phyloP scores from a whole-genome alignment of 35 echinoderm and acorn worm species.

The Holothuria glaberrima region DNA sequence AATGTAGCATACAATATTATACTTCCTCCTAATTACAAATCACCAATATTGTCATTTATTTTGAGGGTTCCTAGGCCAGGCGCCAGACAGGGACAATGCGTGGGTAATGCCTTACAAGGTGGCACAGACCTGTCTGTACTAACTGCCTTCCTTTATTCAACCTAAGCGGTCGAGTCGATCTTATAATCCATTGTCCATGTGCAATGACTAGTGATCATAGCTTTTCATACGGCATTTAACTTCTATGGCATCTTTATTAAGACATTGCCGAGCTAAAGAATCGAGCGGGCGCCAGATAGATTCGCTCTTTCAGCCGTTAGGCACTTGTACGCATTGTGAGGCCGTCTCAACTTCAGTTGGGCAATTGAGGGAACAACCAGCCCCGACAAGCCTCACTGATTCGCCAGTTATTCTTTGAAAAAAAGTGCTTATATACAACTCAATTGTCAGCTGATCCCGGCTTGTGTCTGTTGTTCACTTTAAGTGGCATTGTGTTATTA shows the following conservation, averaged over 20 bases:
- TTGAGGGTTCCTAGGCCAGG: constrained; percentile 9
- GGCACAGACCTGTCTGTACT: neutral
- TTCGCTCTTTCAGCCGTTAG: neutral
- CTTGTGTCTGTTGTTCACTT: constrained; percentile 20
- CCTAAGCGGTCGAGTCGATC: neutral
- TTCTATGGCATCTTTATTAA: constrained; percentile 44
- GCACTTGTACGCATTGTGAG: neutral
- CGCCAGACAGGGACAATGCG: neutral
- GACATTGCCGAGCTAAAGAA: neutral
- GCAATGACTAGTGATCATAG: neutral
- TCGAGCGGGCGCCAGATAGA: constrained; percentile 21
- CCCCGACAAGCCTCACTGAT: constrained; percentile 21
- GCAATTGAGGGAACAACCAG: neutral
- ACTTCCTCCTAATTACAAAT: constrained; percentile 14
- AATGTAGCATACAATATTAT: neutral
- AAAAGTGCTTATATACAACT: constrained; percentile 25
- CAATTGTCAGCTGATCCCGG: neutral
- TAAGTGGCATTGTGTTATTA: constrained; percentile 33
- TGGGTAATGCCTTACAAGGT: neutral
- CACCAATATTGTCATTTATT: constrained; percentile 42
- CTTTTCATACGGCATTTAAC: constrained; percentile 22
- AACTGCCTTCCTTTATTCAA: constrained; percentile 3
- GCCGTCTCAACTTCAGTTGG: neutral
- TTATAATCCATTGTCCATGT: constrained; percentile 36
- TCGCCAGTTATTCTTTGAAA: constrained; percentile 20